Evolutionary conservation across 2,113 vertebrate genomes (phyloP).

Genomic region (Manacus vitellinus): DNA sequence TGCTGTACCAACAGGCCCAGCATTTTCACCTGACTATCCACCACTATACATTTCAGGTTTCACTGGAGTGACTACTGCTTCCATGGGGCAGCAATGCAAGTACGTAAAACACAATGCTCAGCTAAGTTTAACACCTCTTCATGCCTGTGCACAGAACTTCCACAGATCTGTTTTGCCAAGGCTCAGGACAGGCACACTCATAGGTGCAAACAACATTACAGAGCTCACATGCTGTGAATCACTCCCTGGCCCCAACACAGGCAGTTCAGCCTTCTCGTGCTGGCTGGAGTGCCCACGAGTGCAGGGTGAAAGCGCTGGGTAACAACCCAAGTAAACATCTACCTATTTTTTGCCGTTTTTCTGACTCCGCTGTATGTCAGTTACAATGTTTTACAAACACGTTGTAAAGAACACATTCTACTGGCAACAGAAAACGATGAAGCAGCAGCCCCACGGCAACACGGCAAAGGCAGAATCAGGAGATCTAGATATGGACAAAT

Average conservation of each 20-base stretch:
- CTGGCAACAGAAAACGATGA: neutral
- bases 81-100: neutral
- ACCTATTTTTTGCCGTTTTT: neutral
- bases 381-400: neutral
- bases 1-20: neutral
- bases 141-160: neutral
- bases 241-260: accelerated
- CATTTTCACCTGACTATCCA: neutral
- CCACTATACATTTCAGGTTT: neutral
- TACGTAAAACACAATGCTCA: neutral
- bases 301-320: neutral
- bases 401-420: neutral
- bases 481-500: neutral
- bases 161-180: neutral
- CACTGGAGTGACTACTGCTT: neutral
- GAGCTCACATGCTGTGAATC: accelerated
- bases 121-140: neutral
- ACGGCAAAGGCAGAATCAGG: neutral
- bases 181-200: neutral
- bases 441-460: neutral
- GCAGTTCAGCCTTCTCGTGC: neutral
- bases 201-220: neutral
- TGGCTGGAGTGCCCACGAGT: neutral
- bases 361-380: neutral
- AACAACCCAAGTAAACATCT: neutral